These are phyloP conservation scores for Enteromius treurensis DNA, from an alignment of 2,797 vertebrate genomes.

Conservation along the genomic window DNA sequence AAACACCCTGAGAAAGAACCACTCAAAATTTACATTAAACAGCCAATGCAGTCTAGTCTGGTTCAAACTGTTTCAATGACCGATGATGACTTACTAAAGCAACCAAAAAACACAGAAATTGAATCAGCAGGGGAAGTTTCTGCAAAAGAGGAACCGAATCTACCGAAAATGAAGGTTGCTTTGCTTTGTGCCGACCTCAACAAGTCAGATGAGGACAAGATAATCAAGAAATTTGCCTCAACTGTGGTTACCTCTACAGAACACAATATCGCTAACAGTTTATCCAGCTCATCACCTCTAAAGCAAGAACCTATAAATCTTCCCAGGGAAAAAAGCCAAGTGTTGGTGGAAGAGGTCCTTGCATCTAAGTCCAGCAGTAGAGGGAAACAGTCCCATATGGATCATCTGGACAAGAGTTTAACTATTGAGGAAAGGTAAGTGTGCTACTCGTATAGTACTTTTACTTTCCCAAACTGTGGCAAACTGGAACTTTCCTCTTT, in stretches of 20 bases:
- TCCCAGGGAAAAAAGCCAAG: conserved; percentile 23
- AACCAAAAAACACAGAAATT: conserved; percentile 22
- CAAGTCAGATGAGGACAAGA: conserved; percentile 76
- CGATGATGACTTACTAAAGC: conserved; percentile 5
- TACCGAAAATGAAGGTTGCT: conserved; percentile 22
- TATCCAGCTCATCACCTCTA: background rate
- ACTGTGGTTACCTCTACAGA: background rate
- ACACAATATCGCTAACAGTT: background rate
- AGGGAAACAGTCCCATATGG: conserved; percentile 43
- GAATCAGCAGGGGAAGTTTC: conserved; percentile 19
- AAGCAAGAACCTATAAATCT: conserved; percentile 46
- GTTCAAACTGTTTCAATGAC: conserved; percentile 13
- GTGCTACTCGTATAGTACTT: background rate
- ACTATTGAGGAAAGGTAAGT: conserved; percentile 41
- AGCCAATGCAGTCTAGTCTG: conserved; percentile 8
- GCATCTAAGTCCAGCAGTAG: conserved; percentile 15
- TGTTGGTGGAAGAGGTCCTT: conserved; percentile 21
- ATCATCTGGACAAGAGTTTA: conserved; percentile 21
- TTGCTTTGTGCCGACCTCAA: conserved; percentile 57
- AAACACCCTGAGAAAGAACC: conserved; percentile 7
- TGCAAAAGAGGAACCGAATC: conserved; percentile 16
- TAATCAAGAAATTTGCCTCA: conserved; percentile 62
- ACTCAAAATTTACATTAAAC: conserved; percentile 63
- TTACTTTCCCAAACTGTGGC: background rate
- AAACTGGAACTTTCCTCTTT: background rate